Evolutionary conservation across 2,888 invertebrate species (phyloP).

Genomic region (Epistrophe eligans): DNA sequence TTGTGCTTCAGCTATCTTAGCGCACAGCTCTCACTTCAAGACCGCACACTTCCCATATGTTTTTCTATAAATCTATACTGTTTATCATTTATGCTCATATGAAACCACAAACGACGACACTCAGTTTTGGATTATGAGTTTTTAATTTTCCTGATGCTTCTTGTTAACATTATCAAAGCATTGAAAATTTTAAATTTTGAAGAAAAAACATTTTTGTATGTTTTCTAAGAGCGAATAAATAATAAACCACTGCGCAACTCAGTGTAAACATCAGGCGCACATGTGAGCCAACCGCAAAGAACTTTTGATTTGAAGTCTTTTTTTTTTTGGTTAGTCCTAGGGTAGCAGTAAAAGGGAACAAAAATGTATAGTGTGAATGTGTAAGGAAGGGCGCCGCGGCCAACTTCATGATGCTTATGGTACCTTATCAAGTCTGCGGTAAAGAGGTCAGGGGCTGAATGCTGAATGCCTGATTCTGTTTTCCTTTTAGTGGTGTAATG

Average conservation of each 20-base stretch:
- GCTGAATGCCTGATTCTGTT: too few species aligned
- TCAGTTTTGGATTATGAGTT: constrained; percentile 58
- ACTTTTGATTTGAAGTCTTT: constrained; percentile 63
- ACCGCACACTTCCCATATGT: constrained; percentile 72
- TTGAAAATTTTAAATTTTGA: constrained; percentile 26
- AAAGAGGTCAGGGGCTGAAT: constrained; percentile 65
- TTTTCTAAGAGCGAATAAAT: constrained; percentile 72
- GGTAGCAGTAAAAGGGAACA: neutral
- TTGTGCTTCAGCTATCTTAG: neutral
- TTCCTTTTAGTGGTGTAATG: neutral
- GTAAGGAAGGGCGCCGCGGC: constrained; percentile 53
- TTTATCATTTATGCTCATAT: constrained; percentile 62
- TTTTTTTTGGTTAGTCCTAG: neutral
- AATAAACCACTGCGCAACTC: constrained; percentile 67
- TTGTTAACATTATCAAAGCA: constrained; percentile 49
- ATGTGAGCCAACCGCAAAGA: constrained; percentile 67
- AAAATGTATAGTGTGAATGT: constrained; percentile 16
- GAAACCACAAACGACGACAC: constrained; percentile 70
- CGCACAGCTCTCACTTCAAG: constrained; percentile 10
- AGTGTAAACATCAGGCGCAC: constrained; percentile 66
- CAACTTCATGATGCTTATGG: constrained; percentile 8
- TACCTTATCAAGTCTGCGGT: constrained; percentile 32
- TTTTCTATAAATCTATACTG: constrained; percentile 25
- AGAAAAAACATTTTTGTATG: constrained; percentile 64
- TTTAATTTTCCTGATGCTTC: constrained; percentile 49